Percentiles rank a stretch among this genome's conserved stretches.
These are phyloP conservation scores for Merops nubicus DNA, from an alignment of 2,113 vertebrate species.

Conservation along the genomic window DNA sequence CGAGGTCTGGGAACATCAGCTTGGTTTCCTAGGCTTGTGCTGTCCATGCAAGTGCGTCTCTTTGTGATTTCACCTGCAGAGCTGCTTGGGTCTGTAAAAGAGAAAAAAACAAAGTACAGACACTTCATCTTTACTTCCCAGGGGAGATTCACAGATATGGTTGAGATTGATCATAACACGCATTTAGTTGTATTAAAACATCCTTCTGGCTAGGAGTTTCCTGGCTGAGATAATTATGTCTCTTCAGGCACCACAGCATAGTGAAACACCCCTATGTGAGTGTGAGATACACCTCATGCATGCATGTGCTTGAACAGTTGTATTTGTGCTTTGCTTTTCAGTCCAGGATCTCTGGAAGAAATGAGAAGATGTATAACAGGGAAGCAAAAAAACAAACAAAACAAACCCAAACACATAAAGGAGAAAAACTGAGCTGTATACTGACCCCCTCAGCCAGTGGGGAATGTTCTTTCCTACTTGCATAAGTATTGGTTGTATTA, in stretches of 20 bases:
- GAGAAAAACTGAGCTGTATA: not conserved
- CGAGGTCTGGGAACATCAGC: not conserved
- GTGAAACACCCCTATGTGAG: not conserved
- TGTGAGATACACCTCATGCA: not conserved
- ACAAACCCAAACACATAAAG: rapidly evolving
- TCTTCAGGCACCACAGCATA: not conserved
- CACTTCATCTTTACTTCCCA: not conserved
- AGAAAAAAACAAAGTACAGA: not conserved
- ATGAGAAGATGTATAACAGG: not conserved
- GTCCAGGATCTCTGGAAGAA: not conserved
- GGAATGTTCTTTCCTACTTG: not conserved
- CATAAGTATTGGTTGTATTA: not conserved
- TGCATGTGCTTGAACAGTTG: not conserved
- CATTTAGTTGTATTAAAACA: not conserved
- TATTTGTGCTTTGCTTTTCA: not conserved
- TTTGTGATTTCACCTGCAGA: not conserved
- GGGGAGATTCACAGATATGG: not conserved
- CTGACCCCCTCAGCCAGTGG: not conserved
- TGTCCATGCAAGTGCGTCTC: not conserved
- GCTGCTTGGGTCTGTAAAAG: not conserved
- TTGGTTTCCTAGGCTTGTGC: not conserved
- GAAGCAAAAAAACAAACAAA: not conserved
- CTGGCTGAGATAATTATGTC: not conserved
- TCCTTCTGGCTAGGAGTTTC: not conserved
- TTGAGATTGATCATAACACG: not conserved